Evolutionary conservation across 2,113 vertebrate species (phyloP).

Genomic region (Macquaria ambigua): DNA sequence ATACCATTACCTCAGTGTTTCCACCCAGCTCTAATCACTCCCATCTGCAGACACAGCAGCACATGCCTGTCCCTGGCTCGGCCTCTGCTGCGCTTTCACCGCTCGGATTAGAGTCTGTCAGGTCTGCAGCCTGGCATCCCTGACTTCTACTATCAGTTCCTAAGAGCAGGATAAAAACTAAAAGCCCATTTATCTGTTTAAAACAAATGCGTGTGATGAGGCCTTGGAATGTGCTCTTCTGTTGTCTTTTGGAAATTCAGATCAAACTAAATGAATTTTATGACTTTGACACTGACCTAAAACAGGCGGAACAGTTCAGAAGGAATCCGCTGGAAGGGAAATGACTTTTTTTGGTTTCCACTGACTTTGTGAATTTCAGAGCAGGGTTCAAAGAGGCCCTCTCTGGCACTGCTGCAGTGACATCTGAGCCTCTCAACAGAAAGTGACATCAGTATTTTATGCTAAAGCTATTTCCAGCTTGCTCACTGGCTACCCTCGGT

Average conservation of each 20-base stretch:
- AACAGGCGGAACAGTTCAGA: conserved; percentile 22
- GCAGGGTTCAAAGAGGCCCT: conserved; percentile 50
- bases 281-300: conserved; percentile 42
- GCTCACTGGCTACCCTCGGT: conserved; percentile 4
- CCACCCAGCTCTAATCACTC: conserved; percentile 76
- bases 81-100: conserved; percentile 42
- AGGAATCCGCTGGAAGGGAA: conserved; percentile 42
- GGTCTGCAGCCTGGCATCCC: conserved; percentile 50
- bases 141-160: conserved; percentile 45
- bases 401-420: conserved; percentile 42
- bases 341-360: conserved; percentile 25
- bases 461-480: conserved; percentile 49
- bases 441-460: conserved; percentile 49
- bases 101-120: conserved; percentile 47
- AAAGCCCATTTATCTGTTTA: conserved; percentile 30
- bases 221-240: conserved; percentile 9
- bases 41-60: conserved; percentile 79
- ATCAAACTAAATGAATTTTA: conserved; percentile 36
- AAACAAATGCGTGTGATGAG: conserved; percentile 32
- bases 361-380: conserved; percentile 52
- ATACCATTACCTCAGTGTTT: conserved; percentile 80
- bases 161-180: conserved; percentile 9
- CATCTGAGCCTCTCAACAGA: conserved; percentile 60
- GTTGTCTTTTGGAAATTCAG: conserved; percentile 24
- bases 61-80: conserved; percentile 57